These are phyloP conservation scores for Anguilla pacifica DNA, from an alignment of 2,797 vertebrate genomes.

Conservation along the genomic window DNA sequence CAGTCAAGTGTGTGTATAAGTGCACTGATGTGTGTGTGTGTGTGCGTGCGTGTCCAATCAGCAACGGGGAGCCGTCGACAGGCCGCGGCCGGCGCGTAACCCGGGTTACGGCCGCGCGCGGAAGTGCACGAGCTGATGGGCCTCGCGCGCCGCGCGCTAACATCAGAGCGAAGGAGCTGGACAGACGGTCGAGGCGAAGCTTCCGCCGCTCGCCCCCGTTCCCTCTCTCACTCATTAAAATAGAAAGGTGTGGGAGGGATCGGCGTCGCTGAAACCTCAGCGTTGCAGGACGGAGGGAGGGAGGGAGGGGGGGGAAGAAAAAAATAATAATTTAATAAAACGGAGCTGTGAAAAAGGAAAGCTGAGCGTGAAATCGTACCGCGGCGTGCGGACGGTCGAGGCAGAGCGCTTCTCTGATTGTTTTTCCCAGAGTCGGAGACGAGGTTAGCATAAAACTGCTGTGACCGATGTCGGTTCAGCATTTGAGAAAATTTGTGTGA, in stretches of 20 bases:
- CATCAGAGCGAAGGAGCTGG: constrained; percentile 41
- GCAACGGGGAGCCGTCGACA: constrained; percentile 30
- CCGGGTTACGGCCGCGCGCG: constrained; percentile 24
- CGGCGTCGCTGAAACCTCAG: constrained; percentile 54
- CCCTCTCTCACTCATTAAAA: constrained; percentile 57
- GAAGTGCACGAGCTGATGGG: constrained; percentile 34
- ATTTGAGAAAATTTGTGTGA: neutral
- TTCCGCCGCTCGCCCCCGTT: constrained; percentile 46
- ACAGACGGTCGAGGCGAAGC: constrained; percentile 46
- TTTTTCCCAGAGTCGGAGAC: neutral
- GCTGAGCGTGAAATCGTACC: neutral
- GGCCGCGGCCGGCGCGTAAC: constrained; percentile 29
- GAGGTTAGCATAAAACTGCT: neutral
- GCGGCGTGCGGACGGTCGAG: neutral
- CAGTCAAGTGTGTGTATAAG: too few species aligned
- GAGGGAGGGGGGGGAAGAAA: neutral
- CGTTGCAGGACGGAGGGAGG: constrained; percentile 26
- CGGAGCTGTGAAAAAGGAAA: neutral
- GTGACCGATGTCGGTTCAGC: neutral
- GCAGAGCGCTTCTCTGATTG: neutral
- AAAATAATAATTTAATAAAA: neutral
- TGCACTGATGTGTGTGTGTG: neutral
- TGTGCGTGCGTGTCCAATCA: constrained; percentile 2
- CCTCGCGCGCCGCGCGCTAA: constrained; percentile 27
- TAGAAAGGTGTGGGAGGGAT: constrained; percentile 60